Evolutionary conservation across 2,797 vertebrate genomes (phyloP).

Genomic region (Phataginus tetradactyla): DNA sequence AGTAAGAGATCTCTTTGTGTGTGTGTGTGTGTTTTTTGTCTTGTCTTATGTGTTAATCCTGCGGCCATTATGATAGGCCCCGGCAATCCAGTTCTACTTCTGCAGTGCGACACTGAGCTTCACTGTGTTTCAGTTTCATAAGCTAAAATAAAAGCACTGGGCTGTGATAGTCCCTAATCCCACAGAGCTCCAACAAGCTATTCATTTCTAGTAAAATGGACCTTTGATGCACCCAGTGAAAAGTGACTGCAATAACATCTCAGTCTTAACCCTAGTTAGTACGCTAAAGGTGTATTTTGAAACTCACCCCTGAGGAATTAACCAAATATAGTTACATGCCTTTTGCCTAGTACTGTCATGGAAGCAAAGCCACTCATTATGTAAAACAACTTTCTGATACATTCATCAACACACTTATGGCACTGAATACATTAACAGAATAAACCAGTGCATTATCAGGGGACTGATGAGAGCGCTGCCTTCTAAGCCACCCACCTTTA

Average conservation of each 20-base stretch:
- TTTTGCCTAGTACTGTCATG: neutral
- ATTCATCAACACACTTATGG: neutral
- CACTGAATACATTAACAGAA: neutral
- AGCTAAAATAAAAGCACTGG: neutral
- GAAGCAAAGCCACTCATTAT: neutral
- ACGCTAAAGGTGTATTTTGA: neutral
- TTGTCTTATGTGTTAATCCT: too few species aligned
- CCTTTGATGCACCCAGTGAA: neutral
- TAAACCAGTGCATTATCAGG: conserved; percentile 3
- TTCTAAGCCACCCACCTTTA: neutral
- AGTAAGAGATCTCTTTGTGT: too few species aligned
- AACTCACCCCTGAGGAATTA: neutral
- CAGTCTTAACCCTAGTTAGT: neutral
- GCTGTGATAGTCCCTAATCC: neutral
- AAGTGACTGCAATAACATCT: neutral
- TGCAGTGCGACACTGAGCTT: neutral
- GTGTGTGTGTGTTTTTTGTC: too few species aligned
- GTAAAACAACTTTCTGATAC: neutral
- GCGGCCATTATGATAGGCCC: too few species aligned
- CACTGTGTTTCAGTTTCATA: neutral
- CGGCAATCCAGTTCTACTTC: neutral
- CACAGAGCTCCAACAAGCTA: neutral
- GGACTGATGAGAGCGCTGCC: neutral
- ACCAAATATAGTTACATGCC: neutral
- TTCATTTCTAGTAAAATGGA: neutral